Evolutionary conservation across 2,797 vertebrate species (phyloP), one percentile per base, ranked within the genome.

Genomic region (Scomberomorus guttatus): DNA sequence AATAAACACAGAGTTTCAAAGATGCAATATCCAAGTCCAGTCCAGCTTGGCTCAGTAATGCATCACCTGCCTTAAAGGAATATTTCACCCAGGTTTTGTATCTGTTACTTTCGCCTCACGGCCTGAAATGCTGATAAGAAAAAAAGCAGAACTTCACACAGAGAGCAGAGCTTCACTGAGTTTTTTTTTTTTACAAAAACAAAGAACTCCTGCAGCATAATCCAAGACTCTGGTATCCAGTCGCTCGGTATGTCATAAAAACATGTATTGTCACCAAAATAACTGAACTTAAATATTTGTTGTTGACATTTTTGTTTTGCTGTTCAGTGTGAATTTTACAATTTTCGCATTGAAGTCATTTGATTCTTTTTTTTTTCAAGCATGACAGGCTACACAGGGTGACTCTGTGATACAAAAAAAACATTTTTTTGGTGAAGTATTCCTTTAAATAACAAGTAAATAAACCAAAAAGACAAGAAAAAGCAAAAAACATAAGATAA

Each of bases 11-110:
- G 20, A 54, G 15, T 24, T 39, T 59, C 3, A 55, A 29, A 74
- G 79, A 89, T 87, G 85, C 81, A 81, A 71, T 86, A 87, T 86
- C 75, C 44, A 22, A 22, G 46, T 67, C 74, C 73, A 81, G 66
- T 62, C n/a, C 60, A 72, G 54, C 67, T 71, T 58, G 67, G 74
- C 59, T 64, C 70, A 75, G 78, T 83, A 84, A 91, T 76, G 82
- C 84, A 87, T 90, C 81, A 18, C 66, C 20, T 68, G 50, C 18
- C 48, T 56, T 44, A 65, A 65, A 72, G 69, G 58, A 87, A 83
- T 24, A 55, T 65, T 70, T 81, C 18, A 64, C 32, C 62, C 14
- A 20, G 18, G 9, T 1, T 52, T 56, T 67, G 44, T 29, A 22
- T 73, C n/a, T 59, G n/a, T 11, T 27, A 22, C n/a, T 73, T 58